Conservation (phyloP, 2,888 invertebrate genomes). For the Hirtodrosophila alboralis region DNA sequence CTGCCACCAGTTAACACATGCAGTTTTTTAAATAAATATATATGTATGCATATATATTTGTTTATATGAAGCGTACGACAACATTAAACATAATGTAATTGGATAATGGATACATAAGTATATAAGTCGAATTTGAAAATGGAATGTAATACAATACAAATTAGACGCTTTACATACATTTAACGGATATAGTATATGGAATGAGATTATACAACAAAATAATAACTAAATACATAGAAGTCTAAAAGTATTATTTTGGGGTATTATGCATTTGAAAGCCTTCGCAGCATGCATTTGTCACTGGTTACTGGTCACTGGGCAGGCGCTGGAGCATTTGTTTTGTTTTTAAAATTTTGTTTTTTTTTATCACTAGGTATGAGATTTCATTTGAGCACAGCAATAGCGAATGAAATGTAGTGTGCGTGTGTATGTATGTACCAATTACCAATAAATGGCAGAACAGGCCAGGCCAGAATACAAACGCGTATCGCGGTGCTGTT, state of each 20-base stretch:
- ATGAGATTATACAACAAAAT: conserved; percentile 37
- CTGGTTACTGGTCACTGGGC: conserved; percentile 33
- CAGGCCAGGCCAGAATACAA: conserved; percentile 4
- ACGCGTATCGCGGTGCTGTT: neutral
- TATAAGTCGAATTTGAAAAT: conserved; percentile 5
- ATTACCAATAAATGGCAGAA: conserved; percentile 33
- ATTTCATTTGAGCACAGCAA: conserved; percentile 33
- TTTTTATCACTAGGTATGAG: conserved; percentile 50
- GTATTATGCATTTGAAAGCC: conserved; percentile 50
- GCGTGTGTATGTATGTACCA: conserved; percentile 21
- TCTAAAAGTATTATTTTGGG: conserved; percentile 21
- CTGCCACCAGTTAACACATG: conserved; percentile 44
- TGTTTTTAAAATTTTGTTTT: conserved; percentile 2
- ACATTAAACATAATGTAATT: conserved; percentile 5
- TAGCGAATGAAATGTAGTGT: conserved; percentile 14
- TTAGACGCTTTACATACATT: conserved; percentile 20
- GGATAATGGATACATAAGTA: conserved; percentile 1
- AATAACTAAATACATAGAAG: conserved; percentile 26
- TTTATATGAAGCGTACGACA: conserved; percentile 32
- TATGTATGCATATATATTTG: neutral
- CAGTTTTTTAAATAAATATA: conserved; percentile 20
- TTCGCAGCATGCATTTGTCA: conserved; percentile 55
- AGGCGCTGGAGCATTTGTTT: conserved; percentile 29
- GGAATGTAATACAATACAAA: conserved; percentile 17
- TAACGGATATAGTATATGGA: no score